These are phyloP conservation scores for Rhinolophus ferrumequinum DNA, from an alignment of 2,113 vertebrate genomes.

Conservation along the genomic window DNA sequence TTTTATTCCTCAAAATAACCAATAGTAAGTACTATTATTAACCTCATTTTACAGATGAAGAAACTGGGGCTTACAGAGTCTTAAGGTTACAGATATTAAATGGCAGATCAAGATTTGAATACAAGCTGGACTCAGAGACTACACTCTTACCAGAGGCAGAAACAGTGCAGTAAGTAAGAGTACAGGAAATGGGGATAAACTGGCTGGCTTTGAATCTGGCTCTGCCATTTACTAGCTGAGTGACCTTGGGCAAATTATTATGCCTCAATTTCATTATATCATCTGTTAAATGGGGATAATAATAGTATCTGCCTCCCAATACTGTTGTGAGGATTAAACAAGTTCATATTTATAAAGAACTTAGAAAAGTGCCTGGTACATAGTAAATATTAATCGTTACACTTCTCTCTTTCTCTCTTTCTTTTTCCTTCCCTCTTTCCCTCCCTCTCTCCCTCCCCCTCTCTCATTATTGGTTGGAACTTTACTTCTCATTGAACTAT, in stretches of 20 bases:
- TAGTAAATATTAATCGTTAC: neutral
- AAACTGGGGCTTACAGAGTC: neutral
- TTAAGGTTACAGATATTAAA: neutral
- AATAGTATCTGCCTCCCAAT: neutral
- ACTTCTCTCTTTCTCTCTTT: neutral
- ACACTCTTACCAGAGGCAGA: neutral
- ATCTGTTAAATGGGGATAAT: neutral
- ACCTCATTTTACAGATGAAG: neutral
- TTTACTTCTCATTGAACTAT: slow-evolving; percentile 13
- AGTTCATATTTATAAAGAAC: neutral
- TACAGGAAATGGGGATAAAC: neutral
- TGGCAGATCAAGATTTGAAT: neutral
- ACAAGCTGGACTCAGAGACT: neutral
- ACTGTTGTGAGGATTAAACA: neutral
- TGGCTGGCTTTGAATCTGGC: neutral
- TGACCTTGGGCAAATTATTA: neutral
- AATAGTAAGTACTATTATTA: neutral
- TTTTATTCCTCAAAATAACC: neutral
- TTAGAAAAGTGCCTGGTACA: neutral
- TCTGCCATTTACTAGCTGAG: neutral
- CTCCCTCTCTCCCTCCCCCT: neutral
- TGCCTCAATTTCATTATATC: neutral
- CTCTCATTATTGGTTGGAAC: neutral
- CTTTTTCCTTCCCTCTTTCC: neutral
- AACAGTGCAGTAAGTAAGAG: neutral